These are phyloP conservation scores for Merops nubicus DNA, from an alignment of 2,113 vertebrate species.

Conservation along the genomic window DNA sequence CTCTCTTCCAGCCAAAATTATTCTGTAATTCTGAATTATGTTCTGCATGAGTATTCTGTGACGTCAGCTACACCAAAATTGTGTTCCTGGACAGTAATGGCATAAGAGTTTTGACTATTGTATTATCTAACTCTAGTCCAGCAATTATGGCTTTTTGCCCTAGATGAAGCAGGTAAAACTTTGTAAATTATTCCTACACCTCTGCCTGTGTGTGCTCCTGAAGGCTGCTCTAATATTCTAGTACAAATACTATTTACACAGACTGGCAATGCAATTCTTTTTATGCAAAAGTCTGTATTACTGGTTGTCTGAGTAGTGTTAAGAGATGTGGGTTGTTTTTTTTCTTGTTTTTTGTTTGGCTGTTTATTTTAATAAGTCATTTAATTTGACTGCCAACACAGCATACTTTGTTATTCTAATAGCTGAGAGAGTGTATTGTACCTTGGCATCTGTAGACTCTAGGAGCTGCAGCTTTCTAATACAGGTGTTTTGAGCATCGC, in stretches of 20 bases:
- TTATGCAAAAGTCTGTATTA: background rate
- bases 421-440: background rate
- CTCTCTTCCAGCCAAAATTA: background rate
- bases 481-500: background rate
- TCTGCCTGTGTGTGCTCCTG: background rate
- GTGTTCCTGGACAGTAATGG: background rate
- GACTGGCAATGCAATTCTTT: background rate
- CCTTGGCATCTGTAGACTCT: background rate
- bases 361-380: background rate
- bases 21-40: background rate
- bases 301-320: background rate
- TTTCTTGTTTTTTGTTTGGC: background rate
- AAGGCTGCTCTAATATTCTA: background rate
- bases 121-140: background rate
- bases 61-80: background rate
- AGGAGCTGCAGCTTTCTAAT: background rate
- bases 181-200: background rate
- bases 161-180: background rate
- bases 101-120: background rate
- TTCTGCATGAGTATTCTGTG: background rate
- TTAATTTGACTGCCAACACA: background rate
- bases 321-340: background rate
- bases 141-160: background rate
- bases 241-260: background rate
- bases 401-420: fast-evolving